Conservation (phyloP, 1,140 invertebrate genomes). For the Meloidogyne hapla region DNA sequence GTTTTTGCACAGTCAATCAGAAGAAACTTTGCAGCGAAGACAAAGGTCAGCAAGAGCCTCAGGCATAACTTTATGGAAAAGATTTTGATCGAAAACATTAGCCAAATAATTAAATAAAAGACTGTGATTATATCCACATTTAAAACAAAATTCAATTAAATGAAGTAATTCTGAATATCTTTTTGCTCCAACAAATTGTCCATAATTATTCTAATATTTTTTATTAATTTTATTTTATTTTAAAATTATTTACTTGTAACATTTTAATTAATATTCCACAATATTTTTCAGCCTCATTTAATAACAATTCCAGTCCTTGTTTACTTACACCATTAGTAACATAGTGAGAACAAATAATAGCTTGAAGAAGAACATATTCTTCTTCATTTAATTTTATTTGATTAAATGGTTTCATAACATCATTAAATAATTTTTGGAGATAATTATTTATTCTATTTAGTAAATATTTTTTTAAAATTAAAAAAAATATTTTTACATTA, state of each 20-base stretch:
- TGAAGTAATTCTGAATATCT: not conserved
- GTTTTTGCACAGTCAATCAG: no score
- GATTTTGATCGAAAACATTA: not conserved
- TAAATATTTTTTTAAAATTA: not conserved
- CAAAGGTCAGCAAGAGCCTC: not conserved
- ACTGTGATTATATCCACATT: not conserved
- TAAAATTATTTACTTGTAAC: conserved; percentile 12
- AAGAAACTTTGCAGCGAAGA: no score
- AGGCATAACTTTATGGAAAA: not conserved
- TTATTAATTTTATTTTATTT: no score
- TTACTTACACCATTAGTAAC: not conserved
- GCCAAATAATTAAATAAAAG: conserved; percentile 4
- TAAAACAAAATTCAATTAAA: not conserved
- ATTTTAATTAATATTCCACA: not conserved
- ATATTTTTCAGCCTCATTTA: conserved; percentile 2
- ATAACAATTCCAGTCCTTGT: not conserved
- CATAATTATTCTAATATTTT: not conserved
- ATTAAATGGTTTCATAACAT: not conserved
- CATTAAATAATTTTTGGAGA: not conserved
- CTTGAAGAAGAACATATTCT: conserved; percentile 14
- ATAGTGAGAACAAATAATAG: not conserved
- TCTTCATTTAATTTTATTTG: not conserved
- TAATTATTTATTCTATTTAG: not conserved
- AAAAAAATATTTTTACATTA: not conserved
- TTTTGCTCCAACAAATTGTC: not conserved